Evolutionary conservation across 2,888 invertebrate species (phyloP).

Genomic region (Oeneis ivallda): DNA sequence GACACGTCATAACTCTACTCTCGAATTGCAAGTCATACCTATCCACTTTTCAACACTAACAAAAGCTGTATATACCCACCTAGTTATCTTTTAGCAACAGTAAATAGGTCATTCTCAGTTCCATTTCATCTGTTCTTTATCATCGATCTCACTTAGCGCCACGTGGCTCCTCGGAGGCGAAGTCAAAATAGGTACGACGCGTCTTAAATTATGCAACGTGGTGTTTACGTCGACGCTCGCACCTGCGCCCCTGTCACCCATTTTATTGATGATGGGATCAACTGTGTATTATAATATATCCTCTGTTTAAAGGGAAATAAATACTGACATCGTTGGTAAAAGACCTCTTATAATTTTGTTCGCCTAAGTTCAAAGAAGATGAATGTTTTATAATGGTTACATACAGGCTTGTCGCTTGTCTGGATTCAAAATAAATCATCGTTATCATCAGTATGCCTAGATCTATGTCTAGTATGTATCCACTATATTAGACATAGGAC

Average conservation of each 20-base stretch:
- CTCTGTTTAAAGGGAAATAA: constrained; percentile 24
- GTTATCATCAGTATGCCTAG: no score
- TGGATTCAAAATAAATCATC: no score
- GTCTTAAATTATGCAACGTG: constrained; percentile 76
- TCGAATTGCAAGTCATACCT: no score
- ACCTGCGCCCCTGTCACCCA: constrained; percentile 76
- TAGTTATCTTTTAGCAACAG: no score
- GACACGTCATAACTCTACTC: no score
- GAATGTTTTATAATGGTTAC: no score
- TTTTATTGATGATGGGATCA: constrained; percentile 70
- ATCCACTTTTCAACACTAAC: no score
- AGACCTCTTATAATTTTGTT: background rate
- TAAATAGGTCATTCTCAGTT: background rate
- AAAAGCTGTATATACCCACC: no score
- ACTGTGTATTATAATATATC: constrained; percentile 12
- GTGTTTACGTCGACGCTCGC: constrained; percentile 67
- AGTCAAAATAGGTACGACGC: constrained; percentile 59
- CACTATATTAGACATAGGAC: no score
- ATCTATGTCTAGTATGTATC: no score
- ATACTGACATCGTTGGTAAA: background rate
- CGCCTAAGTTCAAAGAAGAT: no score
- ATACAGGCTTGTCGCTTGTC: no score
- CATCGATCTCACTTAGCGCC: constrained; percentile 54
- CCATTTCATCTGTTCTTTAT: constrained; percentile 31
- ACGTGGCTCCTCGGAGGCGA: constrained; percentile 50